Evolutionary conservation across 2,797 vertebrate species (phyloP).

Genomic region (Cetoscarus ocellatus): DNA sequence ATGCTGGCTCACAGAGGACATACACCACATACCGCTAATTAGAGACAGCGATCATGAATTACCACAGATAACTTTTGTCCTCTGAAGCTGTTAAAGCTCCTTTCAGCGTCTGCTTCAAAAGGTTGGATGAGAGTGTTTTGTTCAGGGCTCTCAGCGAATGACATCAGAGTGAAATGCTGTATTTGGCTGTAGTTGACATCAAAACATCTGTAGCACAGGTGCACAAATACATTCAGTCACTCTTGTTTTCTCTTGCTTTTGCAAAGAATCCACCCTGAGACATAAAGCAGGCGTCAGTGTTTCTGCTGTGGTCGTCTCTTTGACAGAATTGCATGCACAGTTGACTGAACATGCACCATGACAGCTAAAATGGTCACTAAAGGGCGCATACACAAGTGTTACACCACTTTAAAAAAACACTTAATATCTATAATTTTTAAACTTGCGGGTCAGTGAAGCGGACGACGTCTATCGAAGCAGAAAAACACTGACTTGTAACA

Average conservation of each 20-base stretch:
- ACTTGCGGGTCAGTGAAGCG: conserved; percentile 1
- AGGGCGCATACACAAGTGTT: background rate
- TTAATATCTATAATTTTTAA: background rate
- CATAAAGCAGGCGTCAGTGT: background rate
- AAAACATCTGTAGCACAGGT: no score
- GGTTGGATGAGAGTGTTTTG: background rate
- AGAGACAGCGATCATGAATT: background rate
- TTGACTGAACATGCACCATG: background rate
- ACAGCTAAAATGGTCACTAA: conserved; percentile 12
- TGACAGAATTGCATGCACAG: background rate
- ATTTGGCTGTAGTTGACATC: background rate
- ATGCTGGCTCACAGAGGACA: background rate
- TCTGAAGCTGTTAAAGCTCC: background rate
- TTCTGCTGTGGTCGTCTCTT: background rate
- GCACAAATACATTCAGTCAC: background rate
- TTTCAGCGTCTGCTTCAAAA: background rate
- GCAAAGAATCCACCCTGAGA: no score
- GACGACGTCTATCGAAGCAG: background rate
- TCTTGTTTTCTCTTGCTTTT: no score
- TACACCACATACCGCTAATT: background rate
- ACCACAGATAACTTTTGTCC: background rate
- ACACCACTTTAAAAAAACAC: background rate
- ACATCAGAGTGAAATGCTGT: background rate
- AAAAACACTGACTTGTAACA: conserved; percentile 18
- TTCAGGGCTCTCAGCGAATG: background rate